phyloP scores from a whole-genome alignment of 2,113 vertebrate species.

The Craseonycteris thonglongyai region DNA sequence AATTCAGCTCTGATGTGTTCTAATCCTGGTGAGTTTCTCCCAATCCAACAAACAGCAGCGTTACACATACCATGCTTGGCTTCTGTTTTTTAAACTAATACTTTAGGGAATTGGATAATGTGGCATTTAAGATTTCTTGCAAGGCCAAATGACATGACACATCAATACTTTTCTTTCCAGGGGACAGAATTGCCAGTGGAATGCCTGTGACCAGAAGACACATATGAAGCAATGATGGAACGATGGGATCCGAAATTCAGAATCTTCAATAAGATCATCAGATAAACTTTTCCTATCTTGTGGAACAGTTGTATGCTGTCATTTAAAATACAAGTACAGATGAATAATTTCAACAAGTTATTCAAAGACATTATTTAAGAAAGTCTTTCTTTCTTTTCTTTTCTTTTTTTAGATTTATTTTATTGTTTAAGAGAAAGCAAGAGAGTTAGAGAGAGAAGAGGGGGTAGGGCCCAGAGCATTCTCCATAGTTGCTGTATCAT shows the following conservation, averaged over 20 bases:
- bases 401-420: too few relatives aligned
- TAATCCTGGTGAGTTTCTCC: not conserved
- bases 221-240: not conserved
- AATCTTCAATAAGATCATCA: not conserved
- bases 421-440: too few relatives aligned
- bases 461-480: too few relatives aligned
- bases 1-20: not conserved
- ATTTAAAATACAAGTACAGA: not conserved
- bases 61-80: not conserved
- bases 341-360: not conserved
- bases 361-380: not conserved
- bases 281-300: not conserved
- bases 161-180: not conserved
- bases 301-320: not conserved
- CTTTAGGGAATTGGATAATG: too few relatives aligned
- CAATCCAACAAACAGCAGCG: fast-evolving
- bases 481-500: too few relatives aligned
- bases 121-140: not conserved
- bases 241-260: not conserved
- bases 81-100: not conserved
- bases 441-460: too few relatives aligned
- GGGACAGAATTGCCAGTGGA: not conserved
- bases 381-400: too few relatives aligned
- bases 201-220: not conserved
- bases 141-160: not conserved